Evolutionary conservation across 2,797 vertebrate genomes (phyloP).

Genomic region (Hydrocynus forskahlii): DNA sequence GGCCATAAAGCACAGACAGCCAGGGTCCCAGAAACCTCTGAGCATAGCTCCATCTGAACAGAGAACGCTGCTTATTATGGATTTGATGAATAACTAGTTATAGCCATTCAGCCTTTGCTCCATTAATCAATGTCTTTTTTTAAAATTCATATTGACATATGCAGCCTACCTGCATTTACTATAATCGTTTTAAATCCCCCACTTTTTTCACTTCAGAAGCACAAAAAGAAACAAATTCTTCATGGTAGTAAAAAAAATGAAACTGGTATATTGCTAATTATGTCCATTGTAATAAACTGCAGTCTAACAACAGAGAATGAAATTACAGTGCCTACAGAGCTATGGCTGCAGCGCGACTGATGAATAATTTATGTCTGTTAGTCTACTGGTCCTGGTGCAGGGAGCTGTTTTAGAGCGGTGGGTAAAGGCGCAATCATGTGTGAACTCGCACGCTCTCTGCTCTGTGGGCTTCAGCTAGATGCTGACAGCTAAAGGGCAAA

Average conservation of each 20-base stretch:
- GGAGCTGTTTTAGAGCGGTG: constrained; percentile 22
- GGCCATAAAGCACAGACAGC: constrained; percentile 71
- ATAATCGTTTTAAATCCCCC: neutral
- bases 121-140: constrained; percentile 34
- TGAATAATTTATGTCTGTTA: constrained; percentile 63
- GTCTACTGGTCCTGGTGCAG: constrained; percentile 47
- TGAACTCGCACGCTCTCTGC: constrained; percentile 50
- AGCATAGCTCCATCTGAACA: constrained; percentile 62
- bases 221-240: neutral
- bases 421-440: constrained; percentile 45
- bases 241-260: constrained; percentile 3
- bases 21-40: constrained; percentile 54
- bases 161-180: neutral
- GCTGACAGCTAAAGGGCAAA: constrained; percentile 53
- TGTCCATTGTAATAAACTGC: constrained; percentile 36
- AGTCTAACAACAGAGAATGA: constrained; percentile 21
- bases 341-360: constrained; percentile 33
- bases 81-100: constrained; percentile 35
- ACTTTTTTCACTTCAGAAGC: neutral
- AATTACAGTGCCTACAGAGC: constrained; percentile 24
- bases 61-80: neutral
- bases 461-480: constrained; percentile 45
- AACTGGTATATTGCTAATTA: constrained; percentile 38
- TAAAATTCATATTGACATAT: constrained; percentile 33
- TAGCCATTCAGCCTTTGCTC: constrained; percentile 21